Percentiles rank a stretch among this genome's conserved stretches.
These are phyloP conservation scores for Patella depressa DNA, from an alignment of 2,888 invertebrate species.

Conservation along the genomic window DNA sequence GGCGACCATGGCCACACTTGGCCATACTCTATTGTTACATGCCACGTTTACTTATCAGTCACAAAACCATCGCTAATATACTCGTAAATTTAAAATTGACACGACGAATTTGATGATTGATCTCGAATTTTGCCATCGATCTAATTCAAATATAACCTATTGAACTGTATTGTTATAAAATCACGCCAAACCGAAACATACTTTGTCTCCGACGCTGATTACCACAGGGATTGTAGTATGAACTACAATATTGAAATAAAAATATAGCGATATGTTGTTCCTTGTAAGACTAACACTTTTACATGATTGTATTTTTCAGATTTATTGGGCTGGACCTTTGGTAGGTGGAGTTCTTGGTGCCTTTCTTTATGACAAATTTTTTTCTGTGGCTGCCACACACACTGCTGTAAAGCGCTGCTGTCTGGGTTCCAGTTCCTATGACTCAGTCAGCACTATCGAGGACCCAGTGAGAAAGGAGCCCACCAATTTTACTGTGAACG, in stretches of 20 bases:
- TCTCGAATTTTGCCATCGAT: no score
- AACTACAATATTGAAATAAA: not conserved
- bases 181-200: no score
- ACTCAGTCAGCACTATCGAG: slow-evolving; percentile 15
- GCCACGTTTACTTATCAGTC: no score
- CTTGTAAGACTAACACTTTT: not conserved
- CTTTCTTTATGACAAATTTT: slow-evolving; percentile 45
- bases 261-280: not conserved
- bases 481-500: not conserved
- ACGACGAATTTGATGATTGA: no score
- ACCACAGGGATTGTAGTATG: not conserved
- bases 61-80: no score
- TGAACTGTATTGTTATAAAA: no score
- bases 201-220: no score
- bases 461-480: not conserved
- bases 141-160: no score
- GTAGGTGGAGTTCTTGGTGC: slow-evolving; percentile 44
- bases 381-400: slow-evolving; percentile 33
- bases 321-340: slow-evolving; percentile 54
- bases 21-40: no score
- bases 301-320: slow-evolving; percentile 30
- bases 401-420: slow-evolving; percentile 12
- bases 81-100: no score
- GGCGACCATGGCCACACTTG: no score
- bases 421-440: slow-evolving; percentile 12